Conservation (phyloP, 2,113 vertebrate species). For the Camelus dromedarius region DNA sequence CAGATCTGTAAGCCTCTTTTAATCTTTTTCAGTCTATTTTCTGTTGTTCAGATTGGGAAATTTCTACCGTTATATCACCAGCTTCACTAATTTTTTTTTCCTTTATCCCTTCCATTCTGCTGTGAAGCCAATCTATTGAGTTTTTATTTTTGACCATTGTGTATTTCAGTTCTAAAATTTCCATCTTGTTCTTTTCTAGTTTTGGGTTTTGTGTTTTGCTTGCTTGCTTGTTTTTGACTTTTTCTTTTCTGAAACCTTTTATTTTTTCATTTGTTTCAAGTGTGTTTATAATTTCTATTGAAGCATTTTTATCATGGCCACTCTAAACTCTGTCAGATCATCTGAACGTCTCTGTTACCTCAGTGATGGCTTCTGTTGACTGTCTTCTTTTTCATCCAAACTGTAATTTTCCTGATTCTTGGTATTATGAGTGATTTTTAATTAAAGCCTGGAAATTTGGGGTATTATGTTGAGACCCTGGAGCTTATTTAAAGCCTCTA, state of each 20-base stretch:
- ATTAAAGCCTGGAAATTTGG: neutral
- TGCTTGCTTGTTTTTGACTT: neutral
- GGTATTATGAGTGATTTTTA: neutral
- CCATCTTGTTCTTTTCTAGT: neutral
- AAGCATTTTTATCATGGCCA: neutral
- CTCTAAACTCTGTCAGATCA: neutral
- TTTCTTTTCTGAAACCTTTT: constrained; percentile 15
- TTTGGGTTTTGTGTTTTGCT: neutral
- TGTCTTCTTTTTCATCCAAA: neutral
- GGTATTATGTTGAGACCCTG: neutral
- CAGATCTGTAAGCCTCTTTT: neutral
- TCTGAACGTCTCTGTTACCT: neutral
- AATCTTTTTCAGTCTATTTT: neutral
- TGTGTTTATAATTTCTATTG: neutral
- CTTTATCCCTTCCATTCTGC: neutral
- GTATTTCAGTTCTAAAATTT: constrained; percentile 21
- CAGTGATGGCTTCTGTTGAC: neutral
- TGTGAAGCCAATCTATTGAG: neutral
- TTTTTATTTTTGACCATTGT: neutral
- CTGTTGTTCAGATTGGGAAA: neutral
- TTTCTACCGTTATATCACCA: neutral
- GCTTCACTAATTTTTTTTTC: neutral
- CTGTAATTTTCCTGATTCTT: neutral
- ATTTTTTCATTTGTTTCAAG: neutral
- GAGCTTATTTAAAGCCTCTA: neutral